phyloP scores from a whole-genome alignment of 2,888 invertebrate genomes.

The Siphlonurus alternatus region DNA sequence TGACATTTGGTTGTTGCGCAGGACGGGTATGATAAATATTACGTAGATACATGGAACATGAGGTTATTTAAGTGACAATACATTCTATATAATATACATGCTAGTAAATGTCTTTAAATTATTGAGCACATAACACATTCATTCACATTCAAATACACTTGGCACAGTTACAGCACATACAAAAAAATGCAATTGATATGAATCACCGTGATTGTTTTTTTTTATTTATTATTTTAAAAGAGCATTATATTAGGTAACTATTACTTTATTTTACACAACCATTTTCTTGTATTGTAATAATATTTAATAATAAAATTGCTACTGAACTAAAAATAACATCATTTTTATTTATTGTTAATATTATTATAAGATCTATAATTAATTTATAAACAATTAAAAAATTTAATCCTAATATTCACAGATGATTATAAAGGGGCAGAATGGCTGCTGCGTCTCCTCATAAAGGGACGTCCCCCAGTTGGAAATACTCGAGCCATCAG shows the following conservation, averaged over 20 bases:
- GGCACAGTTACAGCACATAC: not conserved
- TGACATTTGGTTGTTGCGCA: too few relatives aligned
- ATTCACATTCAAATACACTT: not conserved
- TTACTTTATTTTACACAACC: not conserved
- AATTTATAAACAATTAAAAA: not conserved
- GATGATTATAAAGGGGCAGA: not conserved
- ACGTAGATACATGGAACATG: too few relatives aligned
- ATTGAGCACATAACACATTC: not conserved
- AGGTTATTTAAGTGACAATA: too few relatives aligned
- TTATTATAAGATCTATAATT: too few relatives aligned
- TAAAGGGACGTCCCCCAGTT: slow-evolving; percentile 37
- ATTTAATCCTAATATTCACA: not conserved
- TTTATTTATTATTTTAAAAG: not conserved
- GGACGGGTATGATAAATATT: too few relatives aligned
- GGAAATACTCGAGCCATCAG: slow-evolving; percentile 29
- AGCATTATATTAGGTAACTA: not conserved
- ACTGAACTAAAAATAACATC: not conserved
- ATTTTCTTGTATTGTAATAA: not conserved
- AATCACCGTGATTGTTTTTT: not conserved
- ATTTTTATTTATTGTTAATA: not conserved
- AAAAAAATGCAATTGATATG: not conserved
- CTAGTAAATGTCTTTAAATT: too few relatives aligned
- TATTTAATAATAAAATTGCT: not conserved
- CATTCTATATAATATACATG: too few relatives aligned
- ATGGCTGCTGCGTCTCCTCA: slow-evolving; percentile 36